Percentiles rank a stretch among this genome's conserved stretches.
These are phyloP conservation scores for Bursaphelenchus mucronatus DNA, from an alignment of 1,140 invertebrate genomes.

Conservation along the genomic window DNA sequence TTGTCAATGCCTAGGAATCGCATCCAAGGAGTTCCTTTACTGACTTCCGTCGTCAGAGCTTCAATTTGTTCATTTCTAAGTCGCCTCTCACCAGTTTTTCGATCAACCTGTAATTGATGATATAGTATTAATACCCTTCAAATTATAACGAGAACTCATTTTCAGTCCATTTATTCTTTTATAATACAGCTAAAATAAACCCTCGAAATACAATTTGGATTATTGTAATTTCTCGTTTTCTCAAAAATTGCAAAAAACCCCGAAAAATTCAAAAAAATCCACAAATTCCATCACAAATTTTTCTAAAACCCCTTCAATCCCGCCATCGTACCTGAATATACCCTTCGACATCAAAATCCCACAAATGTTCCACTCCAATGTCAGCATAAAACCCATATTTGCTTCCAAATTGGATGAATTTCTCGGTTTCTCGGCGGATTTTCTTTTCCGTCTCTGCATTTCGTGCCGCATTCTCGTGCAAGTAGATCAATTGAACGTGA, in stretches of 20 bases:
- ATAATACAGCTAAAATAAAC: too few relatives aligned
- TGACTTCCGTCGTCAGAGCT: constrained; percentile 37
- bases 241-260: too few relatives aligned
- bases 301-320: too few relatives aligned
- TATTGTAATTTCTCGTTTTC: too few relatives aligned
- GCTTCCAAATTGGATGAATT: background rate
- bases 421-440: background rate
- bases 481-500: constrained; percentile 40
- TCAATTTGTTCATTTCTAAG: constrained; percentile 22
- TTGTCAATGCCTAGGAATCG: constrained; percentile 22
- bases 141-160: too few relatives aligned
- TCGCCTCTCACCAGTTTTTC: too few relatives aligned
- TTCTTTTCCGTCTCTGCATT: constrained; percentile 5
- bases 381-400: constrained; percentile 10
- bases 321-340: background rate
- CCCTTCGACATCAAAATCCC: constrained; percentile 18
- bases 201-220: too few relatives aligned
- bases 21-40: constrained; percentile 23
- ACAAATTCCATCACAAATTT: too few relatives aligned
- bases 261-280: too few relatives aligned
- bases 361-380: constrained; percentile 4
- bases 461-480: constrained; percentile 26
- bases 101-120: too few relatives aligned
- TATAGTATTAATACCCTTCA: too few relatives aligned
- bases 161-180: too few relatives aligned